Base-by-base conservation (phyloP, 2,797 vertebrate genomes). In the Macroramphosus scolopax region DNA sequence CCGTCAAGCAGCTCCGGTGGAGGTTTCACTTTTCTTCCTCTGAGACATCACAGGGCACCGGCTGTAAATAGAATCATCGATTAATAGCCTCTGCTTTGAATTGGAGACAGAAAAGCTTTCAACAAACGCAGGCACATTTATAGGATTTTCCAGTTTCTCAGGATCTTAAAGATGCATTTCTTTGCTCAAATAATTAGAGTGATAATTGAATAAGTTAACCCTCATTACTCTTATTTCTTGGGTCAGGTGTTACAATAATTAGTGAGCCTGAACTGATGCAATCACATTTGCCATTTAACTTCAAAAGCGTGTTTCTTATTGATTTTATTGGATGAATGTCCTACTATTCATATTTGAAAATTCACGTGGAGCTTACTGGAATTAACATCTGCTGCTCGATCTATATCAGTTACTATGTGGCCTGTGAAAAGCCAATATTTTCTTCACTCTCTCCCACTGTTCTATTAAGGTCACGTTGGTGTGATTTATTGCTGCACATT, bases 11-110 rank as follows among this genome's bases (percentile, higher is more conserved):
- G 43, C 56, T 55, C 35, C 26, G 47, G 52, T 34, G 41, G 49
- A 51, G 77, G 65, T 78, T 76, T 85, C 61, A 72, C 63, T 74
- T 68, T n/a, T 78, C 59, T 58, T 68, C 57, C 65, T 71, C 43
- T 37, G 69, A 80, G 75, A 82, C 65, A 51, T 68, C 65, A 72
- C 63, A 55, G 43, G 63, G 54, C 75, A 50, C 65, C 63, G 38
- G 72, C 82, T 80, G 34, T 54, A 77, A 83, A 84, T 84, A 73
- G 80, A 82, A 45, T 20, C 42, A 72, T 85, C 37, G 83, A 89
- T 90, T 85, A 68, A 81, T 68, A 48, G 74, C 70, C 53, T 57
- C 52, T 62, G 57, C 54, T 40, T 52, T 61, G 71, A 78, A 82
- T 60, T 40, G 25, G 66, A 82, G 52, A 78, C 59, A 52, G 58